Conservation (phyloP, 2,113 vertebrate genomes). For the Pygoscelis adeliae region DNA sequence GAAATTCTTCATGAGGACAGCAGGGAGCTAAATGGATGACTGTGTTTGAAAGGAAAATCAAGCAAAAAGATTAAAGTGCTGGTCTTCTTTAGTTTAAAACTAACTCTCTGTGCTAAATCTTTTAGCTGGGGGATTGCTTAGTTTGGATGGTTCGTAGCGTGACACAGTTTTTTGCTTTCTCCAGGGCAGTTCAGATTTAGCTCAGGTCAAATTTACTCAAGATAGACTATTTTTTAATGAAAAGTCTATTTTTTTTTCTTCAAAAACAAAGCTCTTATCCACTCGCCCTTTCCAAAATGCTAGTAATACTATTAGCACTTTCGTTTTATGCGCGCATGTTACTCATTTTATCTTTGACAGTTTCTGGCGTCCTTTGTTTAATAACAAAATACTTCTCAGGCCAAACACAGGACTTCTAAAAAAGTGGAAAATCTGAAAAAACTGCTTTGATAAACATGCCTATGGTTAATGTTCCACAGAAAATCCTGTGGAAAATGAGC, state of each 20-base stretch:
- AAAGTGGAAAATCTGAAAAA: not conserved
- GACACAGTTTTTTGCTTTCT: not conserved
- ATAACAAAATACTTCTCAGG: not conserved
- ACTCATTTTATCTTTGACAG: not conserved
- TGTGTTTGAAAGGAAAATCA: slow-evolving; percentile 55
- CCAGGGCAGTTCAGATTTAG: not conserved
- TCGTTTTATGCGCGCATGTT: not conserved
- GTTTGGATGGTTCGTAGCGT: not conserved
- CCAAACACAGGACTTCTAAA: not conserved
- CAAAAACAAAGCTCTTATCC: not conserved
- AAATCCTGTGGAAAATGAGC: slow-evolving; percentile 25
- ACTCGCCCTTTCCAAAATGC: not conserved
- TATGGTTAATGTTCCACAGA: not conserved
- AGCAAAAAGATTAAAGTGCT: slow-evolving; percentile 57
- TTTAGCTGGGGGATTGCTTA: not conserved
- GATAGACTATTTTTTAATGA: not conserved
- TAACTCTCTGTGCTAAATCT: slow-evolving; percentile 28
- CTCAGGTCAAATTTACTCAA: not conserved
- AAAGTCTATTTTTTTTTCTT: not conserved
- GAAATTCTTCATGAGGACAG: slow-evolving; percentile 68
- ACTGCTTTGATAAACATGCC: not conserved
- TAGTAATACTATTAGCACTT: not conserved
- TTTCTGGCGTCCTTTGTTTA: not conserved
- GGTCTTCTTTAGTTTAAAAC: slow-evolving; percentile 39
- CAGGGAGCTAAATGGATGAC: slow-evolving; percentile 59